phyloP scores from a whole-genome alignment of 2,113 vertebrate genomes.

The Elachura formosa region DNA sequence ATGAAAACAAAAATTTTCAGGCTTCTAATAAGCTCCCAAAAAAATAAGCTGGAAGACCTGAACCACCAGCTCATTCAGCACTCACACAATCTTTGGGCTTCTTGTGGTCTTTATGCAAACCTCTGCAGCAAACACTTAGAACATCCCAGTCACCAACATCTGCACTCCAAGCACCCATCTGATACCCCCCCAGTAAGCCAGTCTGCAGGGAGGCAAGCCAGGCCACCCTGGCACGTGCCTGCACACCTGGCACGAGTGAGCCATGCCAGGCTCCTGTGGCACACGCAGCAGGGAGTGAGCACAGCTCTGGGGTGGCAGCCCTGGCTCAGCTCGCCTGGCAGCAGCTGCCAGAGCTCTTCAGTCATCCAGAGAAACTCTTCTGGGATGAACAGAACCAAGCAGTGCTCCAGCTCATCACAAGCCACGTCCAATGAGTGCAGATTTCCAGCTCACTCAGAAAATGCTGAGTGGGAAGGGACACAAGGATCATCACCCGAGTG shows the following conservation, averaged over 20 bases:
- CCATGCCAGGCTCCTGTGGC: neutral
- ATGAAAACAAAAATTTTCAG: neutral
- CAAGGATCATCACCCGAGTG: too few species aligned
- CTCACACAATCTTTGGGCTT: neutral
- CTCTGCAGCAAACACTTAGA: neutral
- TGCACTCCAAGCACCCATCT: neutral
- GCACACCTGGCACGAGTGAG: neutral
- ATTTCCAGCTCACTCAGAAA: neutral
- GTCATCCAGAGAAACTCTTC: neutral
- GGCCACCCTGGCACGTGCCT: neutral
- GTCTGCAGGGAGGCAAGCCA: neutral
- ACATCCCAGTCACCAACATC: neutral
- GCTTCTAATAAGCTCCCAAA: neutral
- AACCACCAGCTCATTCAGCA: neutral
- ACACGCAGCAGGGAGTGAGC: neutral
- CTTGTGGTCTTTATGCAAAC: neutral
- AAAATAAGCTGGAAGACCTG: neutral
- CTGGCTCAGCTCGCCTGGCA: neutral
- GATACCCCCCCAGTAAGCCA: neutral
- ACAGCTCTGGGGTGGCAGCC: fast-evolving
- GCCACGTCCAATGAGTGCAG: neutral
- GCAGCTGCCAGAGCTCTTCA: neutral
- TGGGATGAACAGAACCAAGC: neutral
- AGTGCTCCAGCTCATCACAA: neutral
- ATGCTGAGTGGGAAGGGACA: too few species aligned